Conservation (phyloP, 2,113 vertebrate species). For the Tympanuchus pallidicinctus region DNA sequence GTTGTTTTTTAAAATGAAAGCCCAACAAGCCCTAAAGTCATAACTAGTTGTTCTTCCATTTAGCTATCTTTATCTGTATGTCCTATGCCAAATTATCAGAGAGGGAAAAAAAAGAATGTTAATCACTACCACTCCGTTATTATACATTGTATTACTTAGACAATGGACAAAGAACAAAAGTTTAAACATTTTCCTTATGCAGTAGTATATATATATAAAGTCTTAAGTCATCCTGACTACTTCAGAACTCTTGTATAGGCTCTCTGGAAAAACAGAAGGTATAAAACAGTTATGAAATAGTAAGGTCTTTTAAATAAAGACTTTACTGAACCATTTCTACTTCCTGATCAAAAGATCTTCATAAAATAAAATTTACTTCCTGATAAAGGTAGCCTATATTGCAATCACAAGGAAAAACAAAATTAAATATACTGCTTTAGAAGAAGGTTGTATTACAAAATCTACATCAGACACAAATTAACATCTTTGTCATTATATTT, state of each 20-base stretch:
- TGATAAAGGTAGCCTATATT: not conserved
- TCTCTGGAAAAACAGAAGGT: not conserved
- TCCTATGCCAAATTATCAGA: not conserved
- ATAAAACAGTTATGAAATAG: not conserved
- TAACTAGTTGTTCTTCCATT: not conserved
- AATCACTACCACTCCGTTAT: not conserved
- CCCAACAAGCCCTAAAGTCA: not conserved
- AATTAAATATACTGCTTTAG: not conserved
- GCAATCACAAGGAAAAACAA: not conserved
- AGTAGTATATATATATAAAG: fast-evolving
- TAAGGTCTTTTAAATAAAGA: not conserved
- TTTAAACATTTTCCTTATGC: not conserved
- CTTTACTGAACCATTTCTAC: not conserved
- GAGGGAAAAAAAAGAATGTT: not conserved
- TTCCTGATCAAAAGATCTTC: not conserved
- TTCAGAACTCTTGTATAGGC: not conserved
- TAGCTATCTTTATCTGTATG: not conserved
- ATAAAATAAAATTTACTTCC: not conserved
- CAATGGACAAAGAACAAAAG: not conserved
- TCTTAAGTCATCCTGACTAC: fast-evolving
- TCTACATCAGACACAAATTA: not conserved
- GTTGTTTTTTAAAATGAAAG: not conserved
- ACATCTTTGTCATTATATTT: not conserved
- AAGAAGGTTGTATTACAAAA: not conserved
- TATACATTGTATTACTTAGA: not conserved